phyloP scores from a whole-genome alignment of 2,888 invertebrate species.

The Drosophila heteroneura region DNA sequence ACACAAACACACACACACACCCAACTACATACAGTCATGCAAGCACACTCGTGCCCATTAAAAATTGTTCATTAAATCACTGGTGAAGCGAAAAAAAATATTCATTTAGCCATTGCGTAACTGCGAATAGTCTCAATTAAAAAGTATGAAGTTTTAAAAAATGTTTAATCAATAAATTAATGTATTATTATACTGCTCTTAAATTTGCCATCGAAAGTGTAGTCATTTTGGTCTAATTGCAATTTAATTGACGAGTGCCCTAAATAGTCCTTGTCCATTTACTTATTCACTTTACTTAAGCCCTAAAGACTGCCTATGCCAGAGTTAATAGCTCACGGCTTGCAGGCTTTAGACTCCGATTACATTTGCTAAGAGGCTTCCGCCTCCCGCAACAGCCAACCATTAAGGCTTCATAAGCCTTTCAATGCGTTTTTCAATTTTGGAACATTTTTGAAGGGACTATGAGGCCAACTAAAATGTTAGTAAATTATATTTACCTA shows the following conservation, averaged over 20 bases:
- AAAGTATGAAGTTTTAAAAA: background rate
- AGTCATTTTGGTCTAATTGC: background rate
- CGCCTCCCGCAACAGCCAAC: background rate
- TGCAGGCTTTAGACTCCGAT: slow-evolving; percentile 23
- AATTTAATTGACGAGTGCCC: background rate
- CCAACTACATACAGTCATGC: background rate
- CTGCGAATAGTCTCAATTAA: slow-evolving; percentile 2
- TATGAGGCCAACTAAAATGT: slow-evolving; percentile 2
- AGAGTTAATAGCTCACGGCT: slow-evolving; percentile 29
- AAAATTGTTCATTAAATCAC: slow-evolving; percentile 11
- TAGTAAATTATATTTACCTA: background rate
- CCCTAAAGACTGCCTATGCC: slow-evolving; percentile 12
- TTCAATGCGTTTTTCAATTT: slow-evolving; percentile 15
- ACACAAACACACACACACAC: slow-evolving; percentile 1
- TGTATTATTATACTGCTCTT: background rate
- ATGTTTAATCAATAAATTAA: background rate
- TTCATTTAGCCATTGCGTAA: slow-evolving; percentile 33
- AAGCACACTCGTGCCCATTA: background rate
- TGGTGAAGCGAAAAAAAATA: slow-evolving; percentile 3
- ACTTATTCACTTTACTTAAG: background rate
- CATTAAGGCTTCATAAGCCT: slow-evolving; percentile 27
- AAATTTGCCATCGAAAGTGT: background rate
- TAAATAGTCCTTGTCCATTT: background rate
- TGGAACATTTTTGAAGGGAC: slow-evolving; percentile 4
- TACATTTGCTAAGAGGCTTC: slow-evolving; percentile 10